Evolutionary conservation across 2,888 invertebrate species (phyloP), one percentile per base, ranked within the genome.

Genomic region (Fragum whitleyi): DNA sequence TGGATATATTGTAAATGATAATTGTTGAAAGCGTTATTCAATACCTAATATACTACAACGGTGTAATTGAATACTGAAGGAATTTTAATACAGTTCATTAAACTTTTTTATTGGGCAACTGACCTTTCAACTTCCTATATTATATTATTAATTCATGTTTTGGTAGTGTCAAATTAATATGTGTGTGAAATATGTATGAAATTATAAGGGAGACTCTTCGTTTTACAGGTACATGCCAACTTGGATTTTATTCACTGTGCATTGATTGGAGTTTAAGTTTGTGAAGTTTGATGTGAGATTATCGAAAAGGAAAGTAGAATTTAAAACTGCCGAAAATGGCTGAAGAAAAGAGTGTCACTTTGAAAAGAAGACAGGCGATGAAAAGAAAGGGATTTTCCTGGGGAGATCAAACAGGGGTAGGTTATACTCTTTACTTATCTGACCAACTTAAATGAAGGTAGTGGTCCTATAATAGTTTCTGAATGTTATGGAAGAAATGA

Each of bases 351-450:
- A 71, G 36, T 39, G 72, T 71, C 0, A 81, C 75, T n/a, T 70
- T 86, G n/a, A 79, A 81, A 47, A 36, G 87, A n/a, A 57, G 86
- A 42, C 85, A 84, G 47, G 87, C 87, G 7, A 76, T 87, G 77
- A 79, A 85, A 36, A 73, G 87, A 32, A 87, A 85, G 70, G 85
- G 83, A 57, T 86, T 80, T 71, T 71, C 73, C 0, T 75, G 85
- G 75, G 75, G 77, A n/a, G 75, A 75, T n/a, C 72, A 68, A 23
- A 53, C 77, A 21, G 59, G 53, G 85, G 81, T 84, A 81, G 32
- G 84, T 70, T n/a, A 51, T 2, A 19, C 32, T 36, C 32, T 36
- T 36, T 36, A 36, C 3, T n/a, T n/a, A n/a, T n/a, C n/a, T n/a
- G n/a, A n/a, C n/a, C 11, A 21, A 16, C n/a, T n/a, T n/a, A n/a